Base-by-base conservation (phyloP, 2,797 vertebrate genomes). In the Salarias fasciatus region DNA sequence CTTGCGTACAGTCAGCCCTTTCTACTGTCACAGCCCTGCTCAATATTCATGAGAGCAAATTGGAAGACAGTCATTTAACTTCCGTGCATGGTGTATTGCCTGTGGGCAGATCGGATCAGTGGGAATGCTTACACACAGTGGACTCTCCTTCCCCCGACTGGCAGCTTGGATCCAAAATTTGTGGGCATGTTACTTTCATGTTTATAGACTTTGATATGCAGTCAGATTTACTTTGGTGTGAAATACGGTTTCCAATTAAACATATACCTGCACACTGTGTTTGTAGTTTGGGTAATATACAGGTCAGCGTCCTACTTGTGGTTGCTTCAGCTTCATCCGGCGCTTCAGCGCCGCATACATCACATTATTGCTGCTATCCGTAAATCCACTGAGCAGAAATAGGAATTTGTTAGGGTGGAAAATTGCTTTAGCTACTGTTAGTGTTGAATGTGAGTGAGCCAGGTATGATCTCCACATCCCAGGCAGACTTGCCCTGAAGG, bases 41-140 rank as follows among this genome's bases (percentile, higher is more conserved):
- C 91, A 94, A 85, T 94, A 92, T 91, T 95, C 93, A 96, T 93
- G 93, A 94, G 94, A 95, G 96, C 95, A 96, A 95, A 97, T 97
- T 94, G 94, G 91, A 88, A 92, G 82, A 92, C 91, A 94, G 89
- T 94, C 94, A 93, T 94, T 95, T 92, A 93, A 92, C 91, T 94
- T 88, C 87, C 88, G 82, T 85, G 92, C 92, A 85, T 86, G 92
- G 89, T 89, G 85, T 92, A 86, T 85, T 67, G 91, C 93, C 92
- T 85, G 80, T 66, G 88, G 92, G 91, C 84, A 88, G 83, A 89
- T 86, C 79, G 80, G 82, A 87, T 86, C 79, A 80, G 77, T 89
- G 86, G 83, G 81, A 90, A 86, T 84, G 87, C 90, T 88, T 88
- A 86, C 87, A 92, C 86, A 85, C 83, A 75, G 66, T 78, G 86